Percentiles rank a stretch among this genome's conserved stretches.
phyloP scores from a whole-genome alignment of 2,113 vertebrate genomes.

The Laticauda laticaudata region DNA sequence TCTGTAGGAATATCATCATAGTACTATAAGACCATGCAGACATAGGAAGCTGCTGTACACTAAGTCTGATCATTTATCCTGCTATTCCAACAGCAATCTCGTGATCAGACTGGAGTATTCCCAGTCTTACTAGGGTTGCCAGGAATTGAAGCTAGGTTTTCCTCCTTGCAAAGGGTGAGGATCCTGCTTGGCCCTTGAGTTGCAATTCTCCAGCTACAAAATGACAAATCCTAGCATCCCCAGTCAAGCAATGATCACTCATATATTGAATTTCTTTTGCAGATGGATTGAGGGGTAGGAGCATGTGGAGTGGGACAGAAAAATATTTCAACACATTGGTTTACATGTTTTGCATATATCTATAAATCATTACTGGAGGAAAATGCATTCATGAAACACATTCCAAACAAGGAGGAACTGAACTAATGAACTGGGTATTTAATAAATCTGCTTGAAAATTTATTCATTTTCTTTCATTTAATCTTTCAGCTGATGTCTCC shows the following conservation, averaged over 20 bases:
- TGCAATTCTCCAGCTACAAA: background rate
- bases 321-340: background rate
- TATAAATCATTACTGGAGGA: background rate
- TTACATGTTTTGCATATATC: background rate
- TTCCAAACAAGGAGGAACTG: background rate
- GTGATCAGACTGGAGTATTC: background rate
- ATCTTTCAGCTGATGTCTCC: background rate
- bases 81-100: background rate
- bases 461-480: background rate
- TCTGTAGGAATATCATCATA: background rate
- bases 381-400: background rate
- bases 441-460: background rate
- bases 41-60: background rate
- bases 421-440: background rate
- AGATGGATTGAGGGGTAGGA: background rate
- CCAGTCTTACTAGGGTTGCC: background rate
- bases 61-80: background rate
- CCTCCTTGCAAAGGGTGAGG: background rate
- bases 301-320: background rate
- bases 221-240: background rate
- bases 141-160: background rate
- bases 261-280: background rate
- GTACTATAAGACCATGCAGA: background rate
- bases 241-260: background rate
- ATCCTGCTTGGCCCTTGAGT: background rate